Conservation (phyloP, 2,888 invertebrate genomes). For the Catotricha subobsoleta region DNA sequence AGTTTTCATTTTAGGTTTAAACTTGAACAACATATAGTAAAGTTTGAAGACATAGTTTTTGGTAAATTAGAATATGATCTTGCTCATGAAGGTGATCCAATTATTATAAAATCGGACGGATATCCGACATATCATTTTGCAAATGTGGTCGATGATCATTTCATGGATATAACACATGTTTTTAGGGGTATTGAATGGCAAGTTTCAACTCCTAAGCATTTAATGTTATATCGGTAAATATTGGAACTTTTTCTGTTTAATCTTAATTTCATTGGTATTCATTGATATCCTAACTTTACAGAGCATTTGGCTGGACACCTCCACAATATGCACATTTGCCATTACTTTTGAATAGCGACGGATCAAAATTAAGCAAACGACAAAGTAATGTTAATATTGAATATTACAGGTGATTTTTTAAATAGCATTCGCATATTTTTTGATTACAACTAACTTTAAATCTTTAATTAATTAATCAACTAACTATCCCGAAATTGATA, state of each 20-base stretch:
- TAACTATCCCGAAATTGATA: too few species aligned
- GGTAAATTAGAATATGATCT: slow-evolving; percentile 61
- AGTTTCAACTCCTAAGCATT: slow-evolving; percentile 88
- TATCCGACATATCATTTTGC: slow-evolving; percentile 96
- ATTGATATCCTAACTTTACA: slow-evolving; percentile 9
- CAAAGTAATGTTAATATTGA: slow-evolving; percentile 71
- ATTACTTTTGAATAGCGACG: slow-evolving; percentile 72
- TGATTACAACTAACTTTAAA: not conserved
- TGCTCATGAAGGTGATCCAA: slow-evolving; percentile 78
- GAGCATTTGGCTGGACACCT: slow-evolving; percentile 78
- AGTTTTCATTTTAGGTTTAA: slow-evolving; percentile 26
- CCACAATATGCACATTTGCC: slow-evolving; percentile 86
- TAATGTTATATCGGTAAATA: slow-evolving; percentile 64
- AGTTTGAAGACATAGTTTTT: slow-evolving; percentile 65
- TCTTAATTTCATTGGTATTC: not conserved
- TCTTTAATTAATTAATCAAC: too few species aligned
- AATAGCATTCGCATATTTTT: not conserved
- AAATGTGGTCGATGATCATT: slow-evolving; percentile 92
- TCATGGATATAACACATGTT: slow-evolving; percentile 87
- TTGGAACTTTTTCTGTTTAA: not conserved
- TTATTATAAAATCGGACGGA: slow-evolving; percentile 84
- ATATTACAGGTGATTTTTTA: slow-evolving; percentile 32
- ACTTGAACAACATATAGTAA: slow-evolving; percentile 23
- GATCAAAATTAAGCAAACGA: slow-evolving; percentile 87
- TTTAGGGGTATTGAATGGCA: slow-evolving; percentile 95